These are phyloP conservation scores for Podotricha telesiphe DNA, from an alignment of 2,888 invertebrate genomes.

Conservation along the genomic window DNA sequence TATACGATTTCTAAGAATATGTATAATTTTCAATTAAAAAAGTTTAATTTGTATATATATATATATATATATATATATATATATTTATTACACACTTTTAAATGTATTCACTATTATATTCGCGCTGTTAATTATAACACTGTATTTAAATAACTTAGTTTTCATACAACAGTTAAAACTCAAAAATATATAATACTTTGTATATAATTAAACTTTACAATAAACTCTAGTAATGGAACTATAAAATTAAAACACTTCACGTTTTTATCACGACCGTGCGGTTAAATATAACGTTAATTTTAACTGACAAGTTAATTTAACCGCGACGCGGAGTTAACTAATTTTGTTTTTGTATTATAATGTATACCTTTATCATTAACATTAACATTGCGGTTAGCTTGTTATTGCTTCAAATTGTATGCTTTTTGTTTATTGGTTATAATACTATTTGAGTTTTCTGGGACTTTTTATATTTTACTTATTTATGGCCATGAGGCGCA, in stretches of 20 bases:
- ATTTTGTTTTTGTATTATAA: not conserved
- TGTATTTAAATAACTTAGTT: too few species aligned
- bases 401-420: not conserved
- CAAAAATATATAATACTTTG: too few species aligned
- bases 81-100: too few species aligned
- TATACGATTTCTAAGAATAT: too few species aligned
- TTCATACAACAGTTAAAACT: too few species aligned
- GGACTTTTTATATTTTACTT: too few species aligned
- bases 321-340: slow-evolving; percentile 11
- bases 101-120: too few species aligned
- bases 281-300: not conserved
- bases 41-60: too few species aligned
- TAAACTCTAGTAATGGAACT: not conserved
- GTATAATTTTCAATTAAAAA: too few species aligned
- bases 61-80: too few species aligned
- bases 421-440: not conserved
- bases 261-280: not conserved
- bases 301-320: slow-evolving; percentile 12
- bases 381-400: too few species aligned
- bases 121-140: too few species aligned
- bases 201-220: not conserved
- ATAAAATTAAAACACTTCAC: slow-evolving; percentile 6
- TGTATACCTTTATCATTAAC: slow-evolving; percentile 13
- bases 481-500: not conserved
- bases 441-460: not conserved